A percentile compares a stretch with the other conserved stretches of the same genome.
Conservation (phyloP, 1,140 invertebrate genomes). For the Augochlora pura region DNA sequence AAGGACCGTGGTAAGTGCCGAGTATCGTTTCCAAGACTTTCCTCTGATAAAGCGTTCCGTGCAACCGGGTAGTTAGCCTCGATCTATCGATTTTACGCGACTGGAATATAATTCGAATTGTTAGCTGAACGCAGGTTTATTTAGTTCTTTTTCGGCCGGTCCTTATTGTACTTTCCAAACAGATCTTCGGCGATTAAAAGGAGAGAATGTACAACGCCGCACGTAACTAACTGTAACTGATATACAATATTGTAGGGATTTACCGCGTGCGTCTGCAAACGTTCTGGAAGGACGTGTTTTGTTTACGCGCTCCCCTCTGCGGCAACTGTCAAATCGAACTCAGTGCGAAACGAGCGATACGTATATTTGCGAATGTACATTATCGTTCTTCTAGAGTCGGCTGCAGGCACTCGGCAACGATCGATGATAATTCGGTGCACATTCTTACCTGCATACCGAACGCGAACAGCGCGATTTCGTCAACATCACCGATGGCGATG, state of each 20-base stretch:
- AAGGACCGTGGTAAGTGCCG: constrained; percentile 13
- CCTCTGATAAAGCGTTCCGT: constrained; percentile 14
- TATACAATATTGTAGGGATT: too few relatives aligned
- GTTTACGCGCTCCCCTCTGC: too few relatives aligned
- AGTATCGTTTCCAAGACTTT: constrained; percentile 28
- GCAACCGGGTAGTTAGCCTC: constrained; percentile 27
- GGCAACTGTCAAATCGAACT: too few relatives aligned
- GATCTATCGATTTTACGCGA: constrained; percentile 28
- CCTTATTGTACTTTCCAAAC: not conserved
- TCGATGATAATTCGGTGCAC: not conserved
- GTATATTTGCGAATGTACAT: too few relatives aligned
- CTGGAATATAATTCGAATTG: not conserved
- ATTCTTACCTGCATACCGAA: not conserved
- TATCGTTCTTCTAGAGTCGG: too few relatives aligned
- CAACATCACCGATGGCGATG: not conserved
- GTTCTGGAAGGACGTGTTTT: too few relatives aligned
- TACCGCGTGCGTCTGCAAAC: too few relatives aligned
- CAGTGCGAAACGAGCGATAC: too few relatives aligned
- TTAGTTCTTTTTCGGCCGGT: not conserved
- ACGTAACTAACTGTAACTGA: too few relatives aligned
- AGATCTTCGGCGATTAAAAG: not conserved
- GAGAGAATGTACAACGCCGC: too few relatives aligned
- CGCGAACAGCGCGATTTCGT: not conserved
- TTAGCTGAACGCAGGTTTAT: not conserved
- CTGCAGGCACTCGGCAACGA: too few relatives aligned